phyloP scores from a whole-genome alignment of 1,140 invertebrate species.

The Drosophila baimaii region DNA sequence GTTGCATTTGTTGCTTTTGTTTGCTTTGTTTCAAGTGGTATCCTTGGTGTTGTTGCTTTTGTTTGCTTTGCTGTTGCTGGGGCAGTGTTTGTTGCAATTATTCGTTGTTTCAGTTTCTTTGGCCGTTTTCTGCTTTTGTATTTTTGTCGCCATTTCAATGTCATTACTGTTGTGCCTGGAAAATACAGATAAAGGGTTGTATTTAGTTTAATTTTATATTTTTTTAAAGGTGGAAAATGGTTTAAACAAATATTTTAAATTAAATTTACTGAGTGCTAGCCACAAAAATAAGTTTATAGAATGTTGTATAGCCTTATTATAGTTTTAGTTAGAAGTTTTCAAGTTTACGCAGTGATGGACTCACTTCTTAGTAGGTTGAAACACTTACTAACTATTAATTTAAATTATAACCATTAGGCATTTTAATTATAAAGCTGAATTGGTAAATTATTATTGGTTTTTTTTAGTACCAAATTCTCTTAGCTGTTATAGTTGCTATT shows the following conservation, averaged over 20 bases:
- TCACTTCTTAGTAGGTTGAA: no score
- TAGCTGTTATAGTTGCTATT: not conserved
- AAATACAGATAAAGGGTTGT: slow-evolving; percentile 3
- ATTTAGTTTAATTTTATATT: not conserved
- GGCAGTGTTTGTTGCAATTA: slow-evolving; percentile 64
- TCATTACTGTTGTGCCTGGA: slow-evolving; percentile 74
- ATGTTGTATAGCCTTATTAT: no score
- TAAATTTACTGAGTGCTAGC: no score
- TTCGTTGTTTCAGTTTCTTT: slow-evolving; percentile 81
- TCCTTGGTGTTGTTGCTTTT: slow-evolving; percentile 32
- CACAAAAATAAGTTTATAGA: no score
- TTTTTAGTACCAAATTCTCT: not conserved
- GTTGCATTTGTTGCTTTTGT: slow-evolving; percentile 43
- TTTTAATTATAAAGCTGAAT: no score
- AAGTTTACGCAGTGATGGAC: no score
- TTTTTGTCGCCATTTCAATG: slow-evolving; percentile 83
- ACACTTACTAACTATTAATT: not conserved
- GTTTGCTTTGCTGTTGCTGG: slow-evolving; percentile 47
- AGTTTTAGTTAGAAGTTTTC: no score
- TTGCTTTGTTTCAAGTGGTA: slow-evolving; percentile 15
- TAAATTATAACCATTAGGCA: not conserved
- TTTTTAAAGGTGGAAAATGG: no score
- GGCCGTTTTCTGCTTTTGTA: slow-evolving; percentile 82
- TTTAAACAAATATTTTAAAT: no score
- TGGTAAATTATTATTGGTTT: not conserved